These are phyloP conservation scores for Lysandra coridon DNA, from an alignment of 2,888 invertebrate species.

Conservation along the genomic window DNA sequence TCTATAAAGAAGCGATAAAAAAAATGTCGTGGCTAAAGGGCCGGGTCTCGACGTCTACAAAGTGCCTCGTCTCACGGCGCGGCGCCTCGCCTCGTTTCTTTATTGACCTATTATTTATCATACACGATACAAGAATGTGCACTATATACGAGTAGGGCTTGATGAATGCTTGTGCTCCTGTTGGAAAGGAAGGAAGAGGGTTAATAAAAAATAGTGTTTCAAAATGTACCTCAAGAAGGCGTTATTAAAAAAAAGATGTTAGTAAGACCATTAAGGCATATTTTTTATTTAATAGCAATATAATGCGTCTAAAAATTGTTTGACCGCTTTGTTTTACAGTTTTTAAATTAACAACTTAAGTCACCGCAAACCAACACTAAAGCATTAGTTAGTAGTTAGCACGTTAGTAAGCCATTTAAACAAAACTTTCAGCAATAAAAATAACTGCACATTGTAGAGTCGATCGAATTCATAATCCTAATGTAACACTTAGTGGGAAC, in stretches of 20 bases:
- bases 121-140: slow-evolving; percentile 9
- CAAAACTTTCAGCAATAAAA: background rate
- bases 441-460: slow-evolving; percentile 12
- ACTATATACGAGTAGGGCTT: background rate
- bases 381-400: no score
- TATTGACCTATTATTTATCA: slow-evolving; percentile 34
- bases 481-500: slow-evolving; percentile 19
- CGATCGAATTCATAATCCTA: background rate
- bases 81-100: slow-evolving; percentile 32
- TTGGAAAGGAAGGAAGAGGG: background rate
- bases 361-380: no score
- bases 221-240: no score
- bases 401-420: background rate
- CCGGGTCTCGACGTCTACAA: slow-evolving; percentile 34
- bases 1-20: no score
- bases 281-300: no score
- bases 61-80: slow-evolving; percentile 30
- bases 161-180: background rate
- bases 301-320: no score
- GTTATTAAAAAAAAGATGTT: no score
- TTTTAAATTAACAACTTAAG: no score
- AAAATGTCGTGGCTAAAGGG: no score
- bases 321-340: no score
- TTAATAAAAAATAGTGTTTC: no score
- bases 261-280: no score